Evolutionary conservation across 1,140 invertebrate genomes (phyloP), one percentile per base, ranked within the genome.

Genomic region (Pogonomyrmex californicus): DNA sequence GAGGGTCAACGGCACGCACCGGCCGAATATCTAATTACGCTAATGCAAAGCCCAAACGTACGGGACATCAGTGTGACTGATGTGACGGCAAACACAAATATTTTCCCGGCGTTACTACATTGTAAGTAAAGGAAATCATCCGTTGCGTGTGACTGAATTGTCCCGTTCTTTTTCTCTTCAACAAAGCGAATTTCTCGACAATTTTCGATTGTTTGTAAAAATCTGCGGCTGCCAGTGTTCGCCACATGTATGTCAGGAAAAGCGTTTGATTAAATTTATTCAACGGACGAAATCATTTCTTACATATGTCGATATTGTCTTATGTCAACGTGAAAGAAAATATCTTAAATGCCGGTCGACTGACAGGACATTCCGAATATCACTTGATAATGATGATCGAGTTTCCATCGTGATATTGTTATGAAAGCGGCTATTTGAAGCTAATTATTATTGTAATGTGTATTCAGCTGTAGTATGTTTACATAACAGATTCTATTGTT

Each of bases 1-100:
- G 9, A 75, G 47, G 54, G 79, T 83, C 54, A 75, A 73, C 54
- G 65, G 41, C 30, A 73, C 66, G 66, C 38, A 14, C 23, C 65
- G 17, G 23, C 38, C 41, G 33, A 71, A 75, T 73, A 83, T 83
- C 79, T 75, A 83, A 83, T 83, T 83, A 83, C 68, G 79, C 68
- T 75, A 75, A 82, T 73, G 33, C 54, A 23, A 82, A 82, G 47
- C 5, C 33, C 4, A 1, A 23, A 12, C 10, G 51, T 36, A 36
- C 17, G 66, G 51, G 75, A 62, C 75, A 75, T 62, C 54, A 83
- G 75, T 81, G 49, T 14, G 33, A 14, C n/a, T 14, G 54, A 6
- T 9, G 47, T 14, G 54, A 6, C 14, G 47, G 17, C 10, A 17
- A 41, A 36, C 6, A n/a, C 49, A 81, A 68, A 70, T 70, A 70